A percentile compares a stretch with the other conserved stretches of the same genome.
phyloP scores from a whole-genome alignment of 2,888 invertebrate genomes.

The Lochmaea capreae region DNA sequence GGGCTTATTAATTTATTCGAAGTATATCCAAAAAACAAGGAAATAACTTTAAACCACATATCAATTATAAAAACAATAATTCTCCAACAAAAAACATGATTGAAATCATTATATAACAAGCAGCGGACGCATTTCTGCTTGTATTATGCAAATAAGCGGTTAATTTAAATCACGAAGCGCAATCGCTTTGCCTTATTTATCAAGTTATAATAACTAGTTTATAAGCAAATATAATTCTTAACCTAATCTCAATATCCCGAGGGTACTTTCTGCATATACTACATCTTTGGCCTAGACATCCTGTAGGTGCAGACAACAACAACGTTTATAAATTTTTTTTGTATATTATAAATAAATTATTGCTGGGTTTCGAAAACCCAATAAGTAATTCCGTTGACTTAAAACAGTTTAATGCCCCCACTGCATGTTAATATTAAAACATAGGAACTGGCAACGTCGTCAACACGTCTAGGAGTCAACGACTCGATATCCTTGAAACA shows the following conservation, averaged over 20 bases:
- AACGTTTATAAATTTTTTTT: neutral
- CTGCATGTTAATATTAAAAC: neutral
- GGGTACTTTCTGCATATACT: too few species aligned
- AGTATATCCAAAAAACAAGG: neutral
- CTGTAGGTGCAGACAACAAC: neutral
- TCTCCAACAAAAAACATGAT: neutral
- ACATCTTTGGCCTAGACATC: neutral
- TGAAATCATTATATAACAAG: neutral
- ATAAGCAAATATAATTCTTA: too few species aligned
- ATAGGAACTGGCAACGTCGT: conserved; percentile 17
- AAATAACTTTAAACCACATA: neutral
- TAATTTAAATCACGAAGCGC: neutral
- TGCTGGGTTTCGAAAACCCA: neutral
- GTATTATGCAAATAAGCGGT: neutral
- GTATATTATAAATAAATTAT: neutral
- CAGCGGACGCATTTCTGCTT: neutral
- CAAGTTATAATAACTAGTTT: too few species aligned
- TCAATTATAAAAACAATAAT: too few species aligned
- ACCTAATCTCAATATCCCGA: too few species aligned
- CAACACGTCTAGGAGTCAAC: conserved; percentile 49
- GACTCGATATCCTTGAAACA: conserved; percentile 53
- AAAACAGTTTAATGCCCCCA: conserved; percentile 9
- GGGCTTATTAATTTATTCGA: too few species aligned
- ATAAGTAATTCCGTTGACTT: neutral
- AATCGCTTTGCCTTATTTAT: neutral